Evolutionary conservation across 2,113 vertebrate genomes (phyloP), one percentile per base, ranked within the genome.

Genomic region (Vidua chalybeata): DNA sequence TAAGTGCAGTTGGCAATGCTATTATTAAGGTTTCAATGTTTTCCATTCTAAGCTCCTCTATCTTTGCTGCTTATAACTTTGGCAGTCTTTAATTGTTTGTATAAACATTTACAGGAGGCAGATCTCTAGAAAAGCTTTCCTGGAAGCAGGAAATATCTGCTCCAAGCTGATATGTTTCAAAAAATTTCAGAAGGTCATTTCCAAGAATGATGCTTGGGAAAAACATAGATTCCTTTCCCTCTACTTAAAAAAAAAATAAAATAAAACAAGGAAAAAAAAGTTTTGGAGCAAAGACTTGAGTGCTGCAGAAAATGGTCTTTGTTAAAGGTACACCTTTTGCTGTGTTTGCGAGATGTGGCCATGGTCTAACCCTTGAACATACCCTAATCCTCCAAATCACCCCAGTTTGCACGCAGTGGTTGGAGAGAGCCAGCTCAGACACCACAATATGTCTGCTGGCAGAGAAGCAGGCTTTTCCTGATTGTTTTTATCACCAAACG

Each of bases 81-180:
- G 90, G 88, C 79, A 92, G 83, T 37, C 55, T 89, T 84, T 77
- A 67, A 31, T 64, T 84, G 43, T 59, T 77, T 84, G 21, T 86
- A 92, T 84, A 90, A 95, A 94, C 33, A 84, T 93, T 93, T 77
- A 81, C 76, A 87, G 76, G 39, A 89, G 91, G 35, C 13, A 90
- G 55, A 78, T 41, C 64, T 93, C 86, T 90, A 90, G 95, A 94
- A 97, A 92, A 92, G 61, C 76, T 87, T 94, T 92, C 91, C 91
- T 96, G 91, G 83, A 96, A 96, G 76, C 84, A 88, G 91, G 86
- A 96, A 93, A 67, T 95, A 76, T 81, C 86, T 96, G 89, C 77
- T 89, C 19, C 22, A 71, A 90, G 76, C 56, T 96, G 93, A 95
- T 90, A 84, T 10, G 45, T 86, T 92, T 88, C 39, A 89, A 67